phyloP scores from a whole-genome alignment of 2,888 invertebrate genomes.

The Azorinus chamasolen region DNA sequence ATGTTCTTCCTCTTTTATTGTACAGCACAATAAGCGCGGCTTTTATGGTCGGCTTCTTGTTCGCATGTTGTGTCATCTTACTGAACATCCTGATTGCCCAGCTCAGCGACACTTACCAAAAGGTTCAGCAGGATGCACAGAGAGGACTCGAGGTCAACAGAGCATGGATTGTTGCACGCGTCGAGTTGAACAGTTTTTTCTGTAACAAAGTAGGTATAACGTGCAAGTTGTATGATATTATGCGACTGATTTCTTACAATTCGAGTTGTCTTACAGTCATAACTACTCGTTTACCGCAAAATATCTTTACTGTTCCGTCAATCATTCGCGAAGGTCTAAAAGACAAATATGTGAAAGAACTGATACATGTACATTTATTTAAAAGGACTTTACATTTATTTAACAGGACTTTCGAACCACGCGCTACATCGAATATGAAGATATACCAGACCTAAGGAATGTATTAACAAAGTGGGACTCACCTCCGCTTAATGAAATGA shows the following conservation, averaged over 20 bases:
- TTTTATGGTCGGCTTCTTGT: constrained; percentile 79
- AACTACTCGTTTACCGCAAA: no score
- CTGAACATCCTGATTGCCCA: constrained; percentile 83
- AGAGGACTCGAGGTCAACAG: constrained; percentile 80
- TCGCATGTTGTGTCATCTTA: constrained; percentile 78
- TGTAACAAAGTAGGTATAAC: constrained; percentile 65
- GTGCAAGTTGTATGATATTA: no score
- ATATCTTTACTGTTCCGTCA: no score
- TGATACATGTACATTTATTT: no score
- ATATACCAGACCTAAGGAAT: constrained; percentile 69
- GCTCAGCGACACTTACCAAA: constrained; percentile 82
- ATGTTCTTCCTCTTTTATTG: no score
- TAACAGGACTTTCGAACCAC: constrained; percentile 56
- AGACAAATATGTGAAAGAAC: no score
- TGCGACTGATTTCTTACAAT: no score
- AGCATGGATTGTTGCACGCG: constrained; percentile 81
- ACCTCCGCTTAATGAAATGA: constrained; percentile 76
- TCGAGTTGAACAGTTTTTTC: constrained; percentile 78
- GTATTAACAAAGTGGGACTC: constrained; percentile 78
- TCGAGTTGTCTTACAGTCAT: no score
- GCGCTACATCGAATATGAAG: constrained; percentile 74
- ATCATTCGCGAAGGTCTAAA: no score
- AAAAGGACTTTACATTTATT: no score
- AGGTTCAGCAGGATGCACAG: constrained; percentile 80
- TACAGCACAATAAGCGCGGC: constrained; percentile 76